Evolutionary conservation across 2,113 vertebrate genomes (phyloP).

Genomic region (Cololabis saira): DNA sequence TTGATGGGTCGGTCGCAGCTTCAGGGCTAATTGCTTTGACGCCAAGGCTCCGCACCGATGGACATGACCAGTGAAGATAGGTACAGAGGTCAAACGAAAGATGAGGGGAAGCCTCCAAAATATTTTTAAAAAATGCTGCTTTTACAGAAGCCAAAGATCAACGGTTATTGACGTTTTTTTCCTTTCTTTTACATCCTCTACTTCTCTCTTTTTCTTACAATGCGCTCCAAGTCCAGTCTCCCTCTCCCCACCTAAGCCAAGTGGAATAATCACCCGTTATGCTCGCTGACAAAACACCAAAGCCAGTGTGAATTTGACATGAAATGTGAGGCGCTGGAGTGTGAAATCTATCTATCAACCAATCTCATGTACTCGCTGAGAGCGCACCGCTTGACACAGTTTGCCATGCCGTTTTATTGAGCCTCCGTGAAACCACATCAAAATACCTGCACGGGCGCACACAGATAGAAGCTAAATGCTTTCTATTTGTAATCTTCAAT

Average conservation of each 20-base stretch:
- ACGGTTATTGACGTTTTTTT: background rate
- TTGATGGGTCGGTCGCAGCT: background rate
- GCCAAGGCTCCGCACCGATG: background rate
- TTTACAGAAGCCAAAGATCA: background rate
- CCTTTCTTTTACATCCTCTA: no score
- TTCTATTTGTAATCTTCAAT: constrained; percentile 1
- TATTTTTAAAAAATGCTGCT: background rate
- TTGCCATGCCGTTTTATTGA: constrained; percentile 43
- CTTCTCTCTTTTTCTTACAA: background rate
- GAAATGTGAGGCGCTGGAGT: constrained; percentile 55
- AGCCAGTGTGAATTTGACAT: constrained; percentile 52
- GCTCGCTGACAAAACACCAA: constrained; percentile 68
- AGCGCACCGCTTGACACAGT: constrained; percentile 44
- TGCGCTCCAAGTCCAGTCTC: background rate
- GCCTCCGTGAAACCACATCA: constrained; percentile 29
- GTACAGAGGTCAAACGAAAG: background rate
- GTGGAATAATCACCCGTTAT: constrained; percentile 75
- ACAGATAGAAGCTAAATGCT: background rate
- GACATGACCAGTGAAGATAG: constrained; percentile 1
- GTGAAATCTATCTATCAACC: constrained; percentile 74
- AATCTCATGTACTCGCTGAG: constrained; percentile 43
- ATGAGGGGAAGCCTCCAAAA: background rate
- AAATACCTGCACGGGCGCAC: constrained; percentile 17
- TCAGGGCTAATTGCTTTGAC: constrained; percentile 59
- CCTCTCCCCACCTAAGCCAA: constrained; percentile 33